Percentiles rank a stretch among this genome's conserved stretches.
These are phyloP conservation scores for Pasiphila rectangulata DNA, from an alignment of 2,888 invertebrate genomes.

Conservation along the genomic window DNA sequence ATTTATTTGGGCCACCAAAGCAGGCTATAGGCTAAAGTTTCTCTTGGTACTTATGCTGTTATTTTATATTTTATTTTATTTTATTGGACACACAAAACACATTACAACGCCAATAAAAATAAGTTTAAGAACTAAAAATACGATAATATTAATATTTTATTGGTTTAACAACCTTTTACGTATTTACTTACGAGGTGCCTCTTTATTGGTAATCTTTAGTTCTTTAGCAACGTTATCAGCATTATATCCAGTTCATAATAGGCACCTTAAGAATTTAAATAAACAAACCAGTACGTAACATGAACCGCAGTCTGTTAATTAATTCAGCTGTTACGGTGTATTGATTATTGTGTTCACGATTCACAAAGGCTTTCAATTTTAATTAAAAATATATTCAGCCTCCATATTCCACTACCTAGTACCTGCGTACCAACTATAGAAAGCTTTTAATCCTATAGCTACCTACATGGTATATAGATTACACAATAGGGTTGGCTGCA, in stretches of 20 bases:
- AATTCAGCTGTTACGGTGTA: conserved; percentile 15
- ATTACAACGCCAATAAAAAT: background rate
- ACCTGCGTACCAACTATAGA: conserved; percentile 10
- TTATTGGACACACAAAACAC: background rate
- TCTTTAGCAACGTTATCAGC: too few relatives aligned
- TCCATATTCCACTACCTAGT: conserved; percentile 12
- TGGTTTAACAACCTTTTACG: too few relatives aligned
- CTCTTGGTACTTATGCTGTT: too few relatives aligned
- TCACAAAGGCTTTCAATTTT: conserved; percentile 19
- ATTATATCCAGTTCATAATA: background rate
- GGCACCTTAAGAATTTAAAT: background rate
- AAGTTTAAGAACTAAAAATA: too few relatives aligned
- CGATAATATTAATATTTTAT: too few relatives aligned
- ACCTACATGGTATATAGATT: background rate
- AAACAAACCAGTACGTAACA: background rate
- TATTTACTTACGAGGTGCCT: too few relatives aligned
- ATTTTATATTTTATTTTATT: too few relatives aligned
- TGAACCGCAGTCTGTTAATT: conserved; percentile 1
- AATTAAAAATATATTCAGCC: conserved; percentile 25
- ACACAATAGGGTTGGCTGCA: conserved; percentile 13
- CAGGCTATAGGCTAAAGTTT: too few relatives aligned
- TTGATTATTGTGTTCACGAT: conserved; percentile 19
- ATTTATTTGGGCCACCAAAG: too few relatives aligned
- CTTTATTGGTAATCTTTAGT: too few relatives aligned
- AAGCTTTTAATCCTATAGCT: conserved; percentile 9